Evolutionary conservation across 2,888 invertebrate genomes (phyloP), one percentile per base, ranked within the genome.

Genomic region (Tanytarsus gracilentus): DNA sequence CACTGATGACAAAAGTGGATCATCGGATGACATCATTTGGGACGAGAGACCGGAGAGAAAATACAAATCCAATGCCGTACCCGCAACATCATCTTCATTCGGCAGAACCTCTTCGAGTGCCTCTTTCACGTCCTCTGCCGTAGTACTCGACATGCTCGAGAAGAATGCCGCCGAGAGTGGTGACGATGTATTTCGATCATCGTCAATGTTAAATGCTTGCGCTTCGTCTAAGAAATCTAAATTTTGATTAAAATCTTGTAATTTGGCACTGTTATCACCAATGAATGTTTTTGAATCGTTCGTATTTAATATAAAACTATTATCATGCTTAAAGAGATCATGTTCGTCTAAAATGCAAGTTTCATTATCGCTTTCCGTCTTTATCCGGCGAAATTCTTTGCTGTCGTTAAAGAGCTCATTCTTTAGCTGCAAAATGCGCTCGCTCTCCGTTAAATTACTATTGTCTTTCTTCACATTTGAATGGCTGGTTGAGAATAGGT

Each of bases 1-100:
- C 65, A 85, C 88, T 62, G 89, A 89, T 0, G 90, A 90, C 16
- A 91, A 71, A 3, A 90, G 72, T 0, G 90, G 90, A 70, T 90
- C 90, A 67, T 90, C 90, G 0, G 89, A 89, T 9, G 89, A 83
- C 86, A 90, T 86, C 79, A 90, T 90, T 67, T 88, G 85, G 4
- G 85, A 75, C 1, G 80, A 78, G n/a, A 73, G 53, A 0, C 71
- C 72, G n/a, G 74, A 75, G 49, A 74, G 65, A 59, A 74, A 74
- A 62, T 74, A 74, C 48, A 74, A 66, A 66, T 74, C 74, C 36
- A 75, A 73, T 7, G 73, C 68, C 21, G 78, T 75, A 62, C 77
- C 76, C 52, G 68, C 65, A 59, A 73, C 67, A 64, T 77, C 76
- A 65, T 81, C 84, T 72, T 87, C 88, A 65, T 85, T 87, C 3